Evolutionary conservation across 2,888 invertebrate species (phyloP).

Genomic region (Crocallis elinguaria): DNA sequence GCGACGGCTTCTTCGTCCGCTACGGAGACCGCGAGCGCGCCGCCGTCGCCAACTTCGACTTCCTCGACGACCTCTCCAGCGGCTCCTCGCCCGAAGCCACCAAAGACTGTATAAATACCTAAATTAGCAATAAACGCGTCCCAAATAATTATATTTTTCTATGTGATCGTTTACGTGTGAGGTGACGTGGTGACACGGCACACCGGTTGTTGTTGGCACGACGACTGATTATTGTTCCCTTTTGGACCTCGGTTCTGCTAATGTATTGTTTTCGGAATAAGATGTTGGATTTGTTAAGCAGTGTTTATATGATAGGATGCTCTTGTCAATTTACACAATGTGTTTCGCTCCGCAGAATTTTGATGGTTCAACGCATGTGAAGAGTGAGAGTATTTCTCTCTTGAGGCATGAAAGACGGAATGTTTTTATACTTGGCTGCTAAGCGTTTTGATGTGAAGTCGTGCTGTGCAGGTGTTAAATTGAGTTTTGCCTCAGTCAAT

Average conservation of each 20-base stretch:
- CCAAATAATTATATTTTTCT: slow-evolving; percentile 73
- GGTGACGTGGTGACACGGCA: slow-evolving; percentile 36
- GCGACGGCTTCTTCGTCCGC: slow-evolving; percentile 90
- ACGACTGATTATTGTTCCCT: slow-evolving; percentile 41
- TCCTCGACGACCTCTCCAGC: slow-evolving; percentile 88
- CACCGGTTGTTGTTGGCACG: slow-evolving; percentile 39
- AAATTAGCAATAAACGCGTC: slow-evolving; percentile 68
- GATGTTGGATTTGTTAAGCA: slow-evolving; percentile 25
- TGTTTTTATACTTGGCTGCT: slow-evolving; percentile 9
- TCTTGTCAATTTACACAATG: slow-evolving; percentile 29
- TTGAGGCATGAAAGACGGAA: background rate
- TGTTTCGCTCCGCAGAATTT: slow-evolving; percentile 4
- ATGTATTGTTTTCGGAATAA: slow-evolving; percentile 35
- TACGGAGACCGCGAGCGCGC: slow-evolving; percentile 91
- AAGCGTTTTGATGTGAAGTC: slow-evolving; percentile 18
- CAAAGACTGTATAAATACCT: slow-evolving; percentile 67
- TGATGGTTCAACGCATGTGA: background rate
- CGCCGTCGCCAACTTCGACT: slow-evolving; percentile 92
- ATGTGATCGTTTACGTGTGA: slow-evolving; percentile 60
- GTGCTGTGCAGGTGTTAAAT: slow-evolving; percentile 22
- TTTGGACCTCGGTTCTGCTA: slow-evolving; percentile 43
- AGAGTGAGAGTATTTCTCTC: background rate
- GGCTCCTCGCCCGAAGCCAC: slow-evolving; percentile 72
- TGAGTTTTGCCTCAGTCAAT: slow-evolving; percentile 37
- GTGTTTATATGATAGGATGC: slow-evolving; percentile 20